Conservation (phyloP, 2,888 invertebrate species). For the Temnothorax ravouxi region DNA sequence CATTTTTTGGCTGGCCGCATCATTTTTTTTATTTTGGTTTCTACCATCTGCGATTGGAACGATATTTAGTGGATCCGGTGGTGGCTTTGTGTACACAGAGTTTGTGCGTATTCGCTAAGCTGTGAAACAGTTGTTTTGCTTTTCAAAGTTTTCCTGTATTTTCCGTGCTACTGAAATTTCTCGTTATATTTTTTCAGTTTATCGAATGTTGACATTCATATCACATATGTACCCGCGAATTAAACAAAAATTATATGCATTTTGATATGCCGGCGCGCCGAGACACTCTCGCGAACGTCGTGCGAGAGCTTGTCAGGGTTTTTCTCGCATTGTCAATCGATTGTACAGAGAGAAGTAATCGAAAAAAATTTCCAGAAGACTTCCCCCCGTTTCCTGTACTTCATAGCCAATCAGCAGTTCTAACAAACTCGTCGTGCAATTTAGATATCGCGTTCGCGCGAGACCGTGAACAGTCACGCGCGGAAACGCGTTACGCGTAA, state of each 20-base stretch:
- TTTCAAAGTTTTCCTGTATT: conserved; percentile 21
- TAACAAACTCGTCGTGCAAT: neutral
- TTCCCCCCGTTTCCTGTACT: neutral
- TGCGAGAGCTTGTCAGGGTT: neutral
- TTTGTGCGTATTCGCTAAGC: conserved; percentile 24
- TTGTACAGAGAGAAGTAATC: neutral
- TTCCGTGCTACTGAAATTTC: conserved; percentile 2
- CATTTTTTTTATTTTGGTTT: conserved; percentile 26
- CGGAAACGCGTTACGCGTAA: conserved; percentile 24
- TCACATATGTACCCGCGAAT: neutral
- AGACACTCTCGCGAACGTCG: neutral
- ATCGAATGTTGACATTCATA: conserved; percentile 14
- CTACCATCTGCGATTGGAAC: conserved; percentile 15
- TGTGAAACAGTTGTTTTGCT: conserved; percentile 36
- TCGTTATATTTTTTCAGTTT: conserved; percentile 13
- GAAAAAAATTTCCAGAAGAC: neutral
- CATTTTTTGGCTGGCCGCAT: neutral
- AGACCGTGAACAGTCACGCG: conserved; percentile 11
- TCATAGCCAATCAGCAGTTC: neutral
- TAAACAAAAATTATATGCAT: conserved; percentile 7
- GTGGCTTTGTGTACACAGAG: conserved; percentile 9
- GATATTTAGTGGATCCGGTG: conserved; percentile 20
- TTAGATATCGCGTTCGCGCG: neutral
- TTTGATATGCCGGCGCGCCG: neutral
- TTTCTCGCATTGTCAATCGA: neutral